Evolutionary conservation across 1,140 invertebrate species (phyloP).

Genomic region (Nephotettix cincticeps): DNA sequence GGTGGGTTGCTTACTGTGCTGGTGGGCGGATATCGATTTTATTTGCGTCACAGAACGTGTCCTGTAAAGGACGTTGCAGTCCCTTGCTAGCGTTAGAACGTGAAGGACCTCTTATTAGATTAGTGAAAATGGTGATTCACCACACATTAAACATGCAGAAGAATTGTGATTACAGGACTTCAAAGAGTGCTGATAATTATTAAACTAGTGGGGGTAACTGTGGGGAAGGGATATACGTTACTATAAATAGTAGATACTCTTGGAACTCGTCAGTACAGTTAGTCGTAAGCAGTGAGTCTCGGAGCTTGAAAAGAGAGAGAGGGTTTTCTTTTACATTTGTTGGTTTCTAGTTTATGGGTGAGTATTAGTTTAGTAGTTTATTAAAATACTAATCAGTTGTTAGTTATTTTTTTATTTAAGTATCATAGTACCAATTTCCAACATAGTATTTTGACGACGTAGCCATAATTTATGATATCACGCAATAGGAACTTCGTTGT

Average conservation of each 20-base stretch:
- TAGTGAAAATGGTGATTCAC: neutral
- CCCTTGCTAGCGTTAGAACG: neutral
- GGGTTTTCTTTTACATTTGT: conserved; percentile 5
- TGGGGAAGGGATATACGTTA: neutral
- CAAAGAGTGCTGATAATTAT: conserved; percentile 19
- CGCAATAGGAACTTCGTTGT: too few relatives aligned
- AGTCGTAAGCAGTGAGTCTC: neutral
- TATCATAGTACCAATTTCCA: too few relatives aligned
- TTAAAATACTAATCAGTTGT: too few relatives aligned
- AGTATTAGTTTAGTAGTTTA: neutral
- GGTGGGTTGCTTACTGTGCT: neutral
- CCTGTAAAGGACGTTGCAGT: neutral
- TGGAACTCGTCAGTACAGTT: neutral
- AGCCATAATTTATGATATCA: too few relatives aligned
- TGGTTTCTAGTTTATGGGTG: conserved; percentile 28
- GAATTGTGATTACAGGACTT: conserved; percentile 20
- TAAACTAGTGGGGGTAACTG: neutral
- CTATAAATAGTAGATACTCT: conserved; percentile 13
- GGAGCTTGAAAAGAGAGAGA: neutral
- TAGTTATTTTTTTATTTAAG: too few relatives aligned
- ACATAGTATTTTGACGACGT: too few relatives aligned
- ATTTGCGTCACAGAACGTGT: neutral
- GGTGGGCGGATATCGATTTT: conserved; percentile 23
- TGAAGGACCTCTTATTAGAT: neutral
- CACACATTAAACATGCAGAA: conserved; percentile 16